Percentiles rank a stretch among this genome's conserved stretches.
phyloP scores from a whole-genome alignment of 2,888 invertebrate species.

The Drosophila atroscutellata region DNA sequence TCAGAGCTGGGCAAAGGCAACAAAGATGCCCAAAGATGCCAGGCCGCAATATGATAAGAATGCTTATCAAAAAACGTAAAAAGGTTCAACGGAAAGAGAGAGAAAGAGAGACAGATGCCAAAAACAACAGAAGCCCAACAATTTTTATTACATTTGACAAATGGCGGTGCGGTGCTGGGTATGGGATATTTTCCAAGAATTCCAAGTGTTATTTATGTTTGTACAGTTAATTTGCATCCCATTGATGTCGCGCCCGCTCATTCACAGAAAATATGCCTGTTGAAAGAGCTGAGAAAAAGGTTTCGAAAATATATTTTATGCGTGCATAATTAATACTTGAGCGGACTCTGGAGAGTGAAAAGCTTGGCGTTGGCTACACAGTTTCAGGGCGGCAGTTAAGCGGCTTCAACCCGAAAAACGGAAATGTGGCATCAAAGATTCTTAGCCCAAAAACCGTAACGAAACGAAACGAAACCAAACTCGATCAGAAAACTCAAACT shows the following conservation, averaged over 20 bases:
- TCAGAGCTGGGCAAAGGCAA: constrained; percentile 34
- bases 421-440: constrained; percentile 63
- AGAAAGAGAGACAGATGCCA: constrained; percentile 13
- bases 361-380: constrained; percentile 15
- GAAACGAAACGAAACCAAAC: constrained; percentile 3
- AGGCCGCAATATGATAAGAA: constrained; percentile 52
- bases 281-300: constrained; percentile 59
- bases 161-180: constrained; percentile 19
- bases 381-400: constrained; percentile 42
- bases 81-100: constrained; percentile 12
- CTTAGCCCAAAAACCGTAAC: constrained; percentile 32
- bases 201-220: constrained; percentile 78
- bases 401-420: constrained; percentile 52
- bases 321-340: constrained; percentile 77
- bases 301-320: constrained; percentile 75
- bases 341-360: constrained; percentile 13
- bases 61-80: constrained; percentile 55
- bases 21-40: constrained; percentile 42
- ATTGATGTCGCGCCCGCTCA: constrained; percentile 70
- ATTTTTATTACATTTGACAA: constrained; percentile 76
- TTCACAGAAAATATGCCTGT: constrained; percentile 58
- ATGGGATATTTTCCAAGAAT: constrained; percentile 60
- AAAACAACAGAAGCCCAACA: constrained; percentile 67
- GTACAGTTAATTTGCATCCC: constrained; percentile 78
- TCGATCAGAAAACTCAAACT: not conserved